Evolutionary conservation across 2,888 invertebrate species (phyloP), one percentile per base, ranked within the genome.

Genomic region (Drosophila emarginata): DNA sequence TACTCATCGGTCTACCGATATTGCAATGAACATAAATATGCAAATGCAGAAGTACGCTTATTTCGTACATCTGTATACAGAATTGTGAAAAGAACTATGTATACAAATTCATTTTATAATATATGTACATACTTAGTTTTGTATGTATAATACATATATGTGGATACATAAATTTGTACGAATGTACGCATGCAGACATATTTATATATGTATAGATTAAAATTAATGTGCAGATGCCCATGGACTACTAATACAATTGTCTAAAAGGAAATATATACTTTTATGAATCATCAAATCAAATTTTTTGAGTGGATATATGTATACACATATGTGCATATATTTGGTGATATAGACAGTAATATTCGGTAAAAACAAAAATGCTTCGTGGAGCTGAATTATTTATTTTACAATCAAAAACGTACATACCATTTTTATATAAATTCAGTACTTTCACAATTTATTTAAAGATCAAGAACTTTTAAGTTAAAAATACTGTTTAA

Each of bases 401-500:
- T 50, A 14, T 9, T 36, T 56, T 59, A 14, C 23, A 15, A 18
- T 11, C n/a, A 40, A 21, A 12, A 32, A n/a, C 15, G 53, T 21
- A 53, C 80, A 79, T 84, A 80, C 80, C 80, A 80, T 80, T 78
- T 73, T 83, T 56, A 73, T 52, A 58, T 76, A 76, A 71, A 67
- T 56, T 61, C 62, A 78, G 58, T 71, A 66, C 67, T 87, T 77
- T 81, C 81, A 71, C 65, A 69, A 87, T 79, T 67, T 66, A 71
- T 62, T 56, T 66, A 84, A 84, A 76, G 65, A 75, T 76, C 60
- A 52, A 59, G 67, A 79, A 86, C 64, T 61, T 53, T 64, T 72
- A 83, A 72, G 54, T 75, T 75, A 86, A 70, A 80, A 87, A 81
- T 80, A 80, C 80, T 78, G 67, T 67, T 83, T 68, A 75, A 71